Evolutionary conservation across 2,113 vertebrate genomes (phyloP), one percentile per base, ranked within the genome.

Genomic region (Dipodomys stephensi): DNA sequence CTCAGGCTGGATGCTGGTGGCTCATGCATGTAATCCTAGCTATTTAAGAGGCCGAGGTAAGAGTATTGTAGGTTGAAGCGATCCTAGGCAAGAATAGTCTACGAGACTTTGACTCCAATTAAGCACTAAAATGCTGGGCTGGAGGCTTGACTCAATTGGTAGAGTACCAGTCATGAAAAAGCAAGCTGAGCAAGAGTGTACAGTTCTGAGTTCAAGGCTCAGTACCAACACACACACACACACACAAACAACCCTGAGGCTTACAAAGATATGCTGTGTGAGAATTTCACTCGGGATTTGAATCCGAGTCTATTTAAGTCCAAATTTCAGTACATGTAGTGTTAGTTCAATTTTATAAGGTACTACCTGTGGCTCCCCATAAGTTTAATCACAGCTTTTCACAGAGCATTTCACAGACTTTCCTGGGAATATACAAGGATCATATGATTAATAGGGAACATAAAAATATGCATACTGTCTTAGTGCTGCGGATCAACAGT

Each of bases 331-430:
- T 76, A 39, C 69, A 30, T 83, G 8, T 16, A 28, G 6, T 49
- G 77, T 74, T 94, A 84, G 25, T 18, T 92, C 46, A 73, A 3
- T 71, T 91, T 91, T 94, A 39, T 91, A 65, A 74, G 16, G 46
- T 73, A 9, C 4, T 23, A 28, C 28, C 73, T 44, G 28, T 35
- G 35, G 73, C 16, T 49, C 7, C 28, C 19, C 13, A 39, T 72
- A 7, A 73, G 53, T 88, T 94, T 91, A 68, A 77, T 90, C 92
- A 57, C 20, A 68, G 0, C 28, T 93, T 91, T 90, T 92, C 35
- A 67, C 23, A 25, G 30, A 39, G 39, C 39, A 39, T 39, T 39
- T 39, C 39, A 39, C 35, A 22, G 9, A 13, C 65, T 74, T 93
- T 46, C 25, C 4, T 88, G 28, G 86, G 15, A 85, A 27, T 82